Percentiles rank a stretch among this genome's conserved stretches.
Conservation (phyloP, 2,113 vertebrate species). For the Ageneiosus marmoratus region DNA sequence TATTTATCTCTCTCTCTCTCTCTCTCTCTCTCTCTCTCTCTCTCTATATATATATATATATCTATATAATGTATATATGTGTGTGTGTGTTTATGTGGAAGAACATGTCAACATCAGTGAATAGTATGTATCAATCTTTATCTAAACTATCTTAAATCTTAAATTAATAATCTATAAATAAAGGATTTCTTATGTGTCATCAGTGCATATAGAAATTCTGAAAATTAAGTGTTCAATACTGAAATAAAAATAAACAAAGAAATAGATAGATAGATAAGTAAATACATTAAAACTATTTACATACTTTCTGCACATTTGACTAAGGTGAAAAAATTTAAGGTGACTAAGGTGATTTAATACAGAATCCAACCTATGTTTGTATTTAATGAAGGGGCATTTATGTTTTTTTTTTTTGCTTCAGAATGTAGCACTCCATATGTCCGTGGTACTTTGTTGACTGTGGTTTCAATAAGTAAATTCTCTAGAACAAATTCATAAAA, state of each 20-base stretch:
- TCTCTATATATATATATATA: too few relatives aligned
- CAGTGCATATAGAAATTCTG: background rate
- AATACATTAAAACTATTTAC: too few relatives aligned
- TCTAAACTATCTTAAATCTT: too few relatives aligned
- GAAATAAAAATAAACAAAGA: too few relatives aligned
- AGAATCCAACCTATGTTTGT: background rate
- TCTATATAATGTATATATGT: background rate
- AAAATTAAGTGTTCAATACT: background rate
- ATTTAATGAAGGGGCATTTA: background rate
- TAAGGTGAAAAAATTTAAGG: too few relatives aligned
- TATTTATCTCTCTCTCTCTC: too few relatives aligned
- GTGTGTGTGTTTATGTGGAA: too few relatives aligned
- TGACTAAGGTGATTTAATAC: too few relatives aligned
- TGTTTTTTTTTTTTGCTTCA: background rate
- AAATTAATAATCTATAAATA: too few relatives aligned
- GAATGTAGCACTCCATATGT: background rate
- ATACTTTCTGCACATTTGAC: background rate
- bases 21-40: too few relatives aligned
- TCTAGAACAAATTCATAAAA: background rate
- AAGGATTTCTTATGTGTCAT: background rate
- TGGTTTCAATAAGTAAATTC: background rate
- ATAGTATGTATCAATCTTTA: too few relatives aligned
- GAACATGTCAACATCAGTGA: background rate
- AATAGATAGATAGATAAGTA: too few relatives aligned
- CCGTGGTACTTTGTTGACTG: background rate